Percentiles rank a stretch among this genome's conserved stretches.
phyloP scores from a whole-genome alignment of 2,797 vertebrate genomes.

The Columba guinea region DNA sequence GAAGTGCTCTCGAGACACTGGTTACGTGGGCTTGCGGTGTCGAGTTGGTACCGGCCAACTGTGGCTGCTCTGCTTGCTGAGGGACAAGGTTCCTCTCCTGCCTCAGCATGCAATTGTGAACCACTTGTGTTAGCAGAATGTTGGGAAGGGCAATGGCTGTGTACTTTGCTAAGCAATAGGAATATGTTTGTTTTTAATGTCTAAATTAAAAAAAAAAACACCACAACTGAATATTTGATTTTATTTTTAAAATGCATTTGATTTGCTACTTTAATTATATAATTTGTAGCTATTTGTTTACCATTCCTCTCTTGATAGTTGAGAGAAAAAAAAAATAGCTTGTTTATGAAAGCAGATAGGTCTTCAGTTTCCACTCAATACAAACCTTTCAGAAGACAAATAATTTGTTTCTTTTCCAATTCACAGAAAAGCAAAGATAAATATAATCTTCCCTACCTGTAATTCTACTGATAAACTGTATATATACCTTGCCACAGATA shows the following conservation, averaged over 20 bases:
- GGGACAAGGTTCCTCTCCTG: neutral
- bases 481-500: constrained; percentile 28
- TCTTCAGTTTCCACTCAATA: constrained; percentile 7
- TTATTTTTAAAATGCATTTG: neutral
- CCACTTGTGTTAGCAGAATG: neutral
- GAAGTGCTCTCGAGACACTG: neutral
- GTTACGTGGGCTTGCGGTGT: neutral
- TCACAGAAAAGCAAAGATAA: constrained; percentile 25
- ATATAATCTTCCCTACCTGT: constrained; percentile 29
- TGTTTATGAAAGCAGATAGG: neutral
- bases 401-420: constrained; percentile 6
- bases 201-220: neutral
- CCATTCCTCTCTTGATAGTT: neutral
- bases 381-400: neutral
- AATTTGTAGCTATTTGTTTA: constrained; percentile 16
- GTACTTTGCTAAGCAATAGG: neutral
- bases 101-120: neutral
- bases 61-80: neutral
- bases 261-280: neutral
- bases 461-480: constrained; percentile 56
- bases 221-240: neutral
- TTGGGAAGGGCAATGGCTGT: neutral
- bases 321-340: neutral
- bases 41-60: neutral
- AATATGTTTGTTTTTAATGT: neutral